A percentile compares a stretch with the other conserved stretches of the same genome.
Conservation (phyloP, 2,797 vertebrate genomes). For the Apogon hyalosoma region DNA sequence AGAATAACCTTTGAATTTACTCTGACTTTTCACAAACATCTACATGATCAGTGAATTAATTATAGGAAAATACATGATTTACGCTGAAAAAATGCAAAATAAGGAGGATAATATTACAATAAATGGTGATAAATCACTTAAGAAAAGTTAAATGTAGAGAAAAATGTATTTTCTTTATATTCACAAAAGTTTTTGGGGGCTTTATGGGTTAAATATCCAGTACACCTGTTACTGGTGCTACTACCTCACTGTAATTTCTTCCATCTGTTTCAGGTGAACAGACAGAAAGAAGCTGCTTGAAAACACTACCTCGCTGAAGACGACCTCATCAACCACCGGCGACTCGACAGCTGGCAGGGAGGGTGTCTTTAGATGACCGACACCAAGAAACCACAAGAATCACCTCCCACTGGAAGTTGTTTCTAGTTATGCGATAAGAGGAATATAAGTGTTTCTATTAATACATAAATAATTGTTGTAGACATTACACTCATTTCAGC, state of each 20-base stretch:
- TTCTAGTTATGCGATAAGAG: constrained; percentile 22
- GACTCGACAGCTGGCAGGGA: constrained; percentile 34
- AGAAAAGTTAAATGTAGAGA: too few relatives aligned
- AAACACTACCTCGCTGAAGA: constrained; percentile 71
- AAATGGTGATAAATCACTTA: too few relatives aligned
- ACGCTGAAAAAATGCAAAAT: too few relatives aligned
- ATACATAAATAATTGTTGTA: constrained; percentile 4
- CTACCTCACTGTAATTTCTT: constrained; percentile 4
- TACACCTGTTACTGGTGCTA: background rate
- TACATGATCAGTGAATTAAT: too few relatives aligned
- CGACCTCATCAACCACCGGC: constrained; percentile 55
- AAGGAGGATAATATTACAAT: too few relatives aligned
- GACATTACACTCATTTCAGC: too few relatives aligned
- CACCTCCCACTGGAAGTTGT: constrained; percentile 31
- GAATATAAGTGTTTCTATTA: constrained; percentile 57
- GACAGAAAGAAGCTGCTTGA: constrained; percentile 23
- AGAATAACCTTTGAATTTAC: too few relatives aligned
- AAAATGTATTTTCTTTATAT: too few relatives aligned
- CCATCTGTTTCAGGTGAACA: constrained; percentile 62
- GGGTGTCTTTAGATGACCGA: constrained; percentile 25
- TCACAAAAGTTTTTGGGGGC: too few relatives aligned
- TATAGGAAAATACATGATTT: too few relatives aligned
- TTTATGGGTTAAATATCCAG: too few relatives aligned
- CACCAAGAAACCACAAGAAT: constrained; percentile 19
- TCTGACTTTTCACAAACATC: too few relatives aligned